These are phyloP conservation scores for Drosophila dives DNA, from an alignment of 2,888 invertebrate genomes.

Conservation along the genomic window DNA sequence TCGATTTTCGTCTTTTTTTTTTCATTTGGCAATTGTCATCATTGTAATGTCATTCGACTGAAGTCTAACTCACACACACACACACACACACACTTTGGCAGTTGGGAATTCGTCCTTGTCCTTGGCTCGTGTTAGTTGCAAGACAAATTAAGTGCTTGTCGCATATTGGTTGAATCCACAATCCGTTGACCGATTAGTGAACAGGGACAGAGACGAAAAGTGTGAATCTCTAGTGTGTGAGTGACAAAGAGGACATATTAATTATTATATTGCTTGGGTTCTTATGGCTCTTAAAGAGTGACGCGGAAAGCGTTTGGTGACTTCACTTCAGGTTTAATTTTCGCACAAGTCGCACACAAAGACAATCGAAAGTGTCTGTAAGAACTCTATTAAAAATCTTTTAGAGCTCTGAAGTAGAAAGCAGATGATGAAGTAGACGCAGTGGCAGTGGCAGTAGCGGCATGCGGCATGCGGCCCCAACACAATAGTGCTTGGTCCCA, in stretches of 20 bases:
- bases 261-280: conserved; percentile 2
- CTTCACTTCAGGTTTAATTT: conserved; percentile 77
- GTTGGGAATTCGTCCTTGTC: conserved; percentile 36
- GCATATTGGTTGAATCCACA: conserved; percentile 21
- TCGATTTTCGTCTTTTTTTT: conserved; percentile 50
- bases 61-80: neutral
- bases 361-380: conserved; percentile 83
- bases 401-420: conserved; percentile 70
- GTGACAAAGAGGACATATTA: neutral
- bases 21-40: conserved; percentile 64
- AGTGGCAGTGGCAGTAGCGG: conserved; percentile 14
- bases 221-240: neutral
- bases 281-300: conserved; percentile 12
- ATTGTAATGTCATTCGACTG: conserved; percentile 67
- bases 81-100: conserved; percentile 20
- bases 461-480: conserved; percentile 1
- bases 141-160: conserved; percentile 46
- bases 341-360: conserved; percentile 74
- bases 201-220: neutral
- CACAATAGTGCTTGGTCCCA: conserved; percentile 51
- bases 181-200: conserved; percentile 21
- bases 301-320: conserved; percentile 19
- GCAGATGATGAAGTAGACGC: conserved; percentile 63
- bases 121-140: conserved; percentile 27
- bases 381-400: conserved; percentile 83